Base-by-base conservation (phyloP, 2,113 vertebrate species). In the Phylloscopus trochilus region DNA sequence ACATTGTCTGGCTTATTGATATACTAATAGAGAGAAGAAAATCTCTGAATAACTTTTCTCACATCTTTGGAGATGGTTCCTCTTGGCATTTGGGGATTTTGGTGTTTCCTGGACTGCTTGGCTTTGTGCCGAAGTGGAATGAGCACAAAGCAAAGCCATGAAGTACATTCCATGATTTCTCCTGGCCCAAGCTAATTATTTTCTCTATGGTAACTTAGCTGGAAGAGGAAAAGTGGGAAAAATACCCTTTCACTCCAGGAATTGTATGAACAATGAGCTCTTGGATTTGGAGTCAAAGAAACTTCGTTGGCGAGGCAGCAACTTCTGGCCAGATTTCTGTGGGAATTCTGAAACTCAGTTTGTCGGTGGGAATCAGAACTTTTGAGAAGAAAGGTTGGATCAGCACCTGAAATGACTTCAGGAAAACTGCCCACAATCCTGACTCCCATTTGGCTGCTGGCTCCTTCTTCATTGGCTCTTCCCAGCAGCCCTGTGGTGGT, bases 251-350 rank as follows among this genome's bases (percentile, higher is more conserved):
- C 2, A 5, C 4, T 66, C 31, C 35, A 55, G 18, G 7, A 53
- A 58, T 16, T 23, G 9, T 7, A 44, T 1, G 0, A 83, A 41
- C 0, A 2, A 20, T 2, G 8, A 31, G 31, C 6, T 16, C 33
- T 35, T 74, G n/a, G 43, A 59, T 78, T 49, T 41, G 21, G 24
- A 74, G 35, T 22, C 11, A 44, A 37, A 89, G 20, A 46, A 33
- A 26, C 23, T 35, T 17, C 17, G 23, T 51, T 13, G 24, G 9
- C 14, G 31, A 58, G 15, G 27, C 13, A 64, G 31, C 20, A 68
- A 4, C 9, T n/a, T 24, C 72, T 24, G 43, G 10, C 31, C n/a
- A 21, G 2, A n/a, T 35, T 74, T 43, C 31, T 28, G n/a, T 15
- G 35, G 30, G 56, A 56, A 76, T 15, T 39, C 39, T 55, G 15